phyloP scores from a whole-genome alignment of 2,888 invertebrate genomes.

The Nebria salina region DNA sequence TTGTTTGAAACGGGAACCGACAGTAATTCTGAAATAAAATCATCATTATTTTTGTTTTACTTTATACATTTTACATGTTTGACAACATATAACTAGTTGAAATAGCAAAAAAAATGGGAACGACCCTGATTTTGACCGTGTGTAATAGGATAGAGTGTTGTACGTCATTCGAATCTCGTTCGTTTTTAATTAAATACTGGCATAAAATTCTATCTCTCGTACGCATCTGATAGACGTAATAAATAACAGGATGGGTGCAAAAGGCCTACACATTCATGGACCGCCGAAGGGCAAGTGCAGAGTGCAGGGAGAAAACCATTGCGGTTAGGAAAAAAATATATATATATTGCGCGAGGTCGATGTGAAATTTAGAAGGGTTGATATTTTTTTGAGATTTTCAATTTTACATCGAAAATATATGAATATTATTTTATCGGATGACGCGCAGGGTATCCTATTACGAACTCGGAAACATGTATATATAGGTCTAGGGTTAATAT shows the following conservation, averaged over 20 bases:
- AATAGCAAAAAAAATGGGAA: background rate
- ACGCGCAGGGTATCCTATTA: background rate
- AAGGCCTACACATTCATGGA: conserved; percentile 5
- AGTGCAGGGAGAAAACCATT: background rate
- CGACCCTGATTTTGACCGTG: background rate
- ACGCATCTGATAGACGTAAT: conserved; percentile 23
- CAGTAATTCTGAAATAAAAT: background rate
- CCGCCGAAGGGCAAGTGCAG: background rate
- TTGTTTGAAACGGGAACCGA: background rate
- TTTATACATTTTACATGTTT: background rate
- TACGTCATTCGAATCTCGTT: conserved; percentile 24
- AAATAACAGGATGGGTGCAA: conserved; percentile 16
- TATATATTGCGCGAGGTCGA: conserved; percentile 16
- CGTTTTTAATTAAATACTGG: conserved; percentile 39
- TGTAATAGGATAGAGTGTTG: background rate
- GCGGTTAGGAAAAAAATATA: background rate
- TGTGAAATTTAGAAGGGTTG: conserved; percentile 23
- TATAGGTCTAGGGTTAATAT: background rate
- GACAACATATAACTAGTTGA: background rate
- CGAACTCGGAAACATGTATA: background rate
- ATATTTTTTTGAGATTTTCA: conserved; percentile 16
- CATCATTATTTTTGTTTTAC: background rate
- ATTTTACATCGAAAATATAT: conserved; percentile 16
- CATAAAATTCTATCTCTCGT: conserved; percentile 34
- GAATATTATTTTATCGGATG: conserved; percentile 23